A percentile compares a stretch with the other conserved stretches of the same genome.
Conservation (phyloP, 1,140 invertebrate genomes). For the Maconellicoccus hirsutus region DNA sequence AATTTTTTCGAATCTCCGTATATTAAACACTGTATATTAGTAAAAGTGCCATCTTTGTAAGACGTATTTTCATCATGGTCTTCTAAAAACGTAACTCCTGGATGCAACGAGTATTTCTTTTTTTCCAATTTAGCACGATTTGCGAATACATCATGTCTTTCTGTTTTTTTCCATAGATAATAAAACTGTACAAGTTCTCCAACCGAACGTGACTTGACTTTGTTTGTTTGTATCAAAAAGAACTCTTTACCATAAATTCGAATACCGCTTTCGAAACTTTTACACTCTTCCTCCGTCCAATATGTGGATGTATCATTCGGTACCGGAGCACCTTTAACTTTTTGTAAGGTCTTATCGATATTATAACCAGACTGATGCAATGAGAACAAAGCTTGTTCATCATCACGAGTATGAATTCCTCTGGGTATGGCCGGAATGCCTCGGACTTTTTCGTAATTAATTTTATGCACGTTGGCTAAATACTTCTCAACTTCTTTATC, state of each 20-base stretch:
- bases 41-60: slow-evolving; percentile 40
- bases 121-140: slow-evolving; percentile 72
- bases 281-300: slow-evolving; percentile 96
- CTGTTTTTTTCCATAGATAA: slow-evolving; percentile 98
- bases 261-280: slow-evolving; percentile 90
- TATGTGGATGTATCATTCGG: slow-evolving; percentile 56
- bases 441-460: slow-evolving; percentile 35
- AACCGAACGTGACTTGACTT: slow-evolving; percentile 86
- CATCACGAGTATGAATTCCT: slow-evolving; percentile 75
- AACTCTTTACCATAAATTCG: slow-evolving; percentile 92
- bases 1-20: slow-evolving; percentile 49
- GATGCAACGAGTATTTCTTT: slow-evolving; percentile 76
- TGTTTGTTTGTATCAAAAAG: slow-evolving; percentile 84
- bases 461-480: slow-evolving; percentile 54
- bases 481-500: slow-evolving; percentile 70
- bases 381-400: slow-evolving; percentile 86
- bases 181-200: slow-evolving; percentile 96
- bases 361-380: slow-evolving; percentile 90
- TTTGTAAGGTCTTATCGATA: slow-evolving; percentile 77
- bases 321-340: slow-evolving; percentile 62
- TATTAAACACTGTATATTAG: slow-evolving; percentile 48
- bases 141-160: slow-evolving; percentile 82
- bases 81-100: slow-evolving; percentile 48
- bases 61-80: slow-evolving; percentile 48
- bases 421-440: slow-evolving; percentile 51